Percentiles rank a stretch among this genome's conserved stretches.
phyloP scores from a whole-genome alignment of 2,888 invertebrate genomes.

The Alsophila aescularia region DNA sequence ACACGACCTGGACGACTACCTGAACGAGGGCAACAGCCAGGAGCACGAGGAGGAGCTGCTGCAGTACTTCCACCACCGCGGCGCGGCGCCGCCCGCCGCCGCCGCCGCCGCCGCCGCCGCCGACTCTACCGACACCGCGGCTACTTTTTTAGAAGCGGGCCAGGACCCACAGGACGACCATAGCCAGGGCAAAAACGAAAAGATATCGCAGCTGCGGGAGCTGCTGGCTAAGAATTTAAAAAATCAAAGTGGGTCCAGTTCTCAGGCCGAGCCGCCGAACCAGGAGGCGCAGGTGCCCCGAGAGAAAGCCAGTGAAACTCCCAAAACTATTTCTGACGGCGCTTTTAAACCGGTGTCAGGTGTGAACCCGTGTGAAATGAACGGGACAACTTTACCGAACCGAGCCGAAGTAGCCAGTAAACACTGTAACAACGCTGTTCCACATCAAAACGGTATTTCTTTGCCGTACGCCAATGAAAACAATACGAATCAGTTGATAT shows the following conservation, averaged over 20 bases:
- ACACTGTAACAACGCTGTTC: constrained; percentile 51
- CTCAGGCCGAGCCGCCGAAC: constrained; percentile 51
- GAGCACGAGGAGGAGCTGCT: constrained; percentile 94
- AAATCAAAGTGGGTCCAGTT: constrained; percentile 72
- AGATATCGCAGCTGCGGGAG: constrained; percentile 89
- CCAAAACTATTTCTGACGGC: constrained; percentile 58
- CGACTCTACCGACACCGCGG: constrained; percentile 37
- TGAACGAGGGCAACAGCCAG: constrained; percentile 90
- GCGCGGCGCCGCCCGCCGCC: constrained; percentile 48
- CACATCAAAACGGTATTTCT: constrained; percentile 62
- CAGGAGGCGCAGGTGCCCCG: constrained; percentile 52
- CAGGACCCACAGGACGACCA: constrained; percentile 79
- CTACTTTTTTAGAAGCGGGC: constrained; percentile 72
- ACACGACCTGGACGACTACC: constrained; percentile 92
- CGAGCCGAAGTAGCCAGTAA: constrained; percentile 51
- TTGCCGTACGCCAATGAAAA: constrained; percentile 52
- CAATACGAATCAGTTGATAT: constrained; percentile 49
- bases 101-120: constrained; percentile 1
- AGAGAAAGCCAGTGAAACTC: constrained; percentile 54
- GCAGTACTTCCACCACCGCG: constrained; percentile 89
- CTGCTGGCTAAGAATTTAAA: constrained; percentile 87
- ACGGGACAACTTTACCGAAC: constrained; percentile 50
- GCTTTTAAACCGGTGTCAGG: constrained; percentile 65
- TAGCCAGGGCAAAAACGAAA: constrained; percentile 84
- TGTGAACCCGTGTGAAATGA: constrained; percentile 48